A percentile compares a stretch with the other conserved stretches of the same genome.
Evolutionary conservation across 2,113 vertebrate genomes (phyloP).

Genomic region (Pipa parva): DNA sequence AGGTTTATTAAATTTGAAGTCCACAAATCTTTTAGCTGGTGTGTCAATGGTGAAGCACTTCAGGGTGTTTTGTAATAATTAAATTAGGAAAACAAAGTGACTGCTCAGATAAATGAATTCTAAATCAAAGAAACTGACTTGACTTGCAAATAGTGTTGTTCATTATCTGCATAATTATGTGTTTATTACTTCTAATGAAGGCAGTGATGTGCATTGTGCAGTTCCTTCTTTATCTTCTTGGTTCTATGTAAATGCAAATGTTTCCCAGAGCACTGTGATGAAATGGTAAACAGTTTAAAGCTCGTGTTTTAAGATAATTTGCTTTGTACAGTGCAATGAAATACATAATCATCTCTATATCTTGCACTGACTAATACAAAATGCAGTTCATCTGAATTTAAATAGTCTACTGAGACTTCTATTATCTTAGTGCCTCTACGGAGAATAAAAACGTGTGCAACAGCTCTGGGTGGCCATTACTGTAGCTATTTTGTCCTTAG

Average conservation of each 20-base stretch:
- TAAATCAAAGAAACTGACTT: not conserved
- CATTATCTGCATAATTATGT: not conserved
- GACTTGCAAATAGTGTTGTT: not conserved
- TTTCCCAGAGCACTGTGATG: not conserved
- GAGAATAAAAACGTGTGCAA: too few relatives aligned
- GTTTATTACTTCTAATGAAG: not conserved
- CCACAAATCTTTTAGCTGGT: conserved; percentile 2
- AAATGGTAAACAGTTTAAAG: not conserved
- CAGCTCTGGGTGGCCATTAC: too few relatives aligned
- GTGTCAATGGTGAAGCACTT: conserved; percentile 13
- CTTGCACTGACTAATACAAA: too few relatives aligned
- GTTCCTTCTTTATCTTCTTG: not conserved
- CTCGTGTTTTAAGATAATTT: too few relatives aligned
- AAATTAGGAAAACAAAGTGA: conserved; percentile 1
- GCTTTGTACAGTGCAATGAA: too few relatives aligned
- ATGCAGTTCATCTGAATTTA: too few relatives aligned
- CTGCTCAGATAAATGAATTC: not conserved
- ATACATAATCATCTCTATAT: too few relatives aligned
- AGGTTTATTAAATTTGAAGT: conserved; percentile 26
- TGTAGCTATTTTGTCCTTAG: too few relatives aligned
- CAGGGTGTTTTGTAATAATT: conserved; percentile 18
- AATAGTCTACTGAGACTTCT: too few relatives aligned
- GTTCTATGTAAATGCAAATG: not conserved
- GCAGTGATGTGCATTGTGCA: not conserved
- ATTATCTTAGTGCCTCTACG: too few relatives aligned